phyloP scores from a whole-genome alignment of 2,113 vertebrate genomes.

The Chloebia gouldiae region DNA sequence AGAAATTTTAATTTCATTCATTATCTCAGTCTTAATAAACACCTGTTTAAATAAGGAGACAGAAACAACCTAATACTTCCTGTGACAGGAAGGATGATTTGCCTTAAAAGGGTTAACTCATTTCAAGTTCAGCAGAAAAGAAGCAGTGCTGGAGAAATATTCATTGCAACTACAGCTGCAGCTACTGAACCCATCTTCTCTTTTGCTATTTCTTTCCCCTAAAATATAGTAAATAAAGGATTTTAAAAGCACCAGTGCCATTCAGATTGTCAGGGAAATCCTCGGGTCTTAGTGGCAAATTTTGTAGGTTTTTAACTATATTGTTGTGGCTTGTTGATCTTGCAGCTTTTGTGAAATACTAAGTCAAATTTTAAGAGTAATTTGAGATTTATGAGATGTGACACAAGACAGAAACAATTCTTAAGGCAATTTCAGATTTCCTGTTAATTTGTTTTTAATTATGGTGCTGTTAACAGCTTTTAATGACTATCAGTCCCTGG shows the following conservation, averaged over 20 bases:
- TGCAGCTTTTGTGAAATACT: not conserved
- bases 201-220: not conserved
- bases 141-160: not conserved
- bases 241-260: not conserved
- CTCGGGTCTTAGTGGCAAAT: not conserved
- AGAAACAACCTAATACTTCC: not conserved
- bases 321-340: not conserved
- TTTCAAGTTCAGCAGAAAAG: not conserved
- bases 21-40: not conserved
- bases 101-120: not conserved
- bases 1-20: not conserved
- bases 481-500: not conserved
- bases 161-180: not conserved
- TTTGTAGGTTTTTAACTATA: not conserved
- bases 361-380: slow-evolving; percentile 26
- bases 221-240: not conserved
- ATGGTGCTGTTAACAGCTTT: not conserved
- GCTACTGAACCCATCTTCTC: not conserved
- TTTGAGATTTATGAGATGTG: slow-evolving; percentile 35
- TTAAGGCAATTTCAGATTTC: slow-evolving; percentile 26
- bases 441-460: slow-evolving; percentile 53
- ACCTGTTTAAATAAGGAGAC: not conserved
- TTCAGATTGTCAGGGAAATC: not conserved
- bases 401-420: slow-evolving; percentile 20
- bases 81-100: not conserved